Evolutionary conservation across 2,888 invertebrate genomes (phyloP).

Genomic region (Diploptera punctata): DNA sequence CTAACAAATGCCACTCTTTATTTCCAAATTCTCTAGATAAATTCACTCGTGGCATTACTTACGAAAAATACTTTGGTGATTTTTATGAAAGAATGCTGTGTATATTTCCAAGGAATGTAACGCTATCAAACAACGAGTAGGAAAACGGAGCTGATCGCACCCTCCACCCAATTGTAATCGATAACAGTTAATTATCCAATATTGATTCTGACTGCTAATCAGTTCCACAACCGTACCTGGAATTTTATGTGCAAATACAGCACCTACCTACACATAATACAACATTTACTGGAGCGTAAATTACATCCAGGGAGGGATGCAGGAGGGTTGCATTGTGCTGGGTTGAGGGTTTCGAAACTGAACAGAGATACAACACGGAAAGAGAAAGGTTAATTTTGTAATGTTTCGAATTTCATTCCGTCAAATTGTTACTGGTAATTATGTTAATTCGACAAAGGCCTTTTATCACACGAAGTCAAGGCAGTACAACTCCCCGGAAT

Average conservation of each 20-base stretch:
- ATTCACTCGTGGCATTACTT: too few relatives aligned
- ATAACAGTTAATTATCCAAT: slow-evolving; percentile 14
- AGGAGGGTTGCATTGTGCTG: too few relatives aligned
- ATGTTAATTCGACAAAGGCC: slow-evolving; percentile 25
- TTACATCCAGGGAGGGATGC: neutral
- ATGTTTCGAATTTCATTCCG: slow-evolving; percentile 29
- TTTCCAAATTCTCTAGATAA: too few relatives aligned
- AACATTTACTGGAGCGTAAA: slow-evolving; percentile 11
- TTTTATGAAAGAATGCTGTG: too few relatives aligned
- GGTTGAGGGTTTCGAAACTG: neutral
- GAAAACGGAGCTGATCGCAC: neutral
- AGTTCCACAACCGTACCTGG: neutral
- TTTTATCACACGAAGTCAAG: slow-evolving; percentile 2
- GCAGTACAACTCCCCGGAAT: slow-evolving; percentile 7
- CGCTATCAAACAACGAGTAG: too few relatives aligned
- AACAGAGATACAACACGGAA: neutral
- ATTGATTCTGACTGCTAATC: slow-evolving; percentile 6
- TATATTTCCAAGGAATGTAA: too few relatives aligned
- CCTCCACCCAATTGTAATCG: neutral
- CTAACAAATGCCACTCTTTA: too few relatives aligned
- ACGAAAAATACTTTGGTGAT: too few relatives aligned
- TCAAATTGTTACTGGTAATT: slow-evolving; percentile 23
- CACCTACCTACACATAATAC: neutral
- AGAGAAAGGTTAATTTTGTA: slow-evolving; percentile 21
- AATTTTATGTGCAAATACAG: neutral